These are phyloP conservation scores for Phylloscopus trochiloides DNA, from an alignment of 2,113 vertebrate genomes.

Conservation along the genomic window DNA sequence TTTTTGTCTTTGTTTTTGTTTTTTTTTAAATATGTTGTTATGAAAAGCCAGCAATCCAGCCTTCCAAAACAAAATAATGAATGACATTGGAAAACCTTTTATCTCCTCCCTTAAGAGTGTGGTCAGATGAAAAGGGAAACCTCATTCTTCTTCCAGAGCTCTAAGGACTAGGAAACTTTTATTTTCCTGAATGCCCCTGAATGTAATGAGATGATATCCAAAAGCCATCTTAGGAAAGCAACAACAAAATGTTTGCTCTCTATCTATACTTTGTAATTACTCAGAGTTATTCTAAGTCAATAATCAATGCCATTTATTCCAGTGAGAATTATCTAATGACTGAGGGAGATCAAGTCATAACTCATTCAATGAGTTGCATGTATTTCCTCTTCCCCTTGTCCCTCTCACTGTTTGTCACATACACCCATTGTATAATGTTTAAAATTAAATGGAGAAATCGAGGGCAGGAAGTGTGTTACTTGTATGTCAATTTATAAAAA, in stretches of 20 bases:
- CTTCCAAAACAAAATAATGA: not conserved
- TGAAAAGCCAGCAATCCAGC: not conserved
- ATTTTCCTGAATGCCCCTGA: not conserved
- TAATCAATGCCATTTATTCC: slow-evolving; percentile 36
- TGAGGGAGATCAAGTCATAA: not conserved
- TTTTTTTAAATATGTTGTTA: not conserved
- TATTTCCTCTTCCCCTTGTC: not conserved
- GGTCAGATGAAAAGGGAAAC: not conserved
- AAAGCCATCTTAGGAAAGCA: not conserved
- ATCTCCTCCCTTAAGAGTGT: not conserved
- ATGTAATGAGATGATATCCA: not conserved
- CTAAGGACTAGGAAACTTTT: not conserved
- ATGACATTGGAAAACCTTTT: not conserved
- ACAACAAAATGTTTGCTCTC: not conserved
- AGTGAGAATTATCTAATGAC: slow-evolving; percentile 19
- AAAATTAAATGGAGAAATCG: slow-evolving; percentile 2
- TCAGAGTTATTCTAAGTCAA: not conserved
- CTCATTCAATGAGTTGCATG: not conserved
- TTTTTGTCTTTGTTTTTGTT: no score
- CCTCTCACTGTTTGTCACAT: not conserved
- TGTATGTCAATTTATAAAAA: not conserved
- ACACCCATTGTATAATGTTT: not conserved
- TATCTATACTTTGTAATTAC: slow-evolving; percentile 8
- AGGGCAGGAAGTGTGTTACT: not conserved
- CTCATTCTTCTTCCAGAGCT: slow-evolving; percentile 10